Base-by-base conservation (phyloP, 2,888 invertebrate genomes). In the Phyllotreta cruciferae region DNA sequence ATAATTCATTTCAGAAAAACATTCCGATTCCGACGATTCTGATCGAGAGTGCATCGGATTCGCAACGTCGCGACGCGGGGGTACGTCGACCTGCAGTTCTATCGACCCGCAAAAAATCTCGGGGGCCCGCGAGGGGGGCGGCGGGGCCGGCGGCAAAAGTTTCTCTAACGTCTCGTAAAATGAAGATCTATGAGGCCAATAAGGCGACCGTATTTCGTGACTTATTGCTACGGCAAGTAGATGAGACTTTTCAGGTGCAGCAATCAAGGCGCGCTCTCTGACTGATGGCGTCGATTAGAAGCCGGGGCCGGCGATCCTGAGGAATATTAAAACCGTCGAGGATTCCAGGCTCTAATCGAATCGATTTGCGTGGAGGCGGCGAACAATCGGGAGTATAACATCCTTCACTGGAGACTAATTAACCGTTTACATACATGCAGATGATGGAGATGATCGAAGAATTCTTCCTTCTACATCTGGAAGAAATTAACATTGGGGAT, bases 111-210 rank as follows among this genome's bases (percentile, higher is more conserved):
- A 49, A 57, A 38, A 35, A 47, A 36, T 34, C 39, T 36, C 49
- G 35, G 24, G 24, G 24, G 24, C 24, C 24, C 24, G 24, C 24
- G 24, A 4, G 24, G 24, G 24, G 24, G 13, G n/a, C 44, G 37
- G 42, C 60, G 60, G 14, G 52, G 44, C 11, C 11, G 14, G n/a
- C 45, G 44, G 44, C 45, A 64, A 66, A 65, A 67, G 68, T 69
- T 71, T 71, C 72, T 60, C 73, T 71, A 72, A 70, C 70, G 70
- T 71, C 71, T 70, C 69, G 62, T 63, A 68, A 69, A 78, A 78
- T 78, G 76, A 78, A 78, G 78, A 78, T 77, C 76, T 77, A 78
- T 77, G 76, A 72, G 68, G 74, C 74, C 74, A 76, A 74, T 71
- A 72, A 72, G 72, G 74, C 66, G 71, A 68, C 74, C 71, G 66